phyloP scores from a whole-genome alignment of 2,888 invertebrate genomes.

The Nomada flava region DNA sequence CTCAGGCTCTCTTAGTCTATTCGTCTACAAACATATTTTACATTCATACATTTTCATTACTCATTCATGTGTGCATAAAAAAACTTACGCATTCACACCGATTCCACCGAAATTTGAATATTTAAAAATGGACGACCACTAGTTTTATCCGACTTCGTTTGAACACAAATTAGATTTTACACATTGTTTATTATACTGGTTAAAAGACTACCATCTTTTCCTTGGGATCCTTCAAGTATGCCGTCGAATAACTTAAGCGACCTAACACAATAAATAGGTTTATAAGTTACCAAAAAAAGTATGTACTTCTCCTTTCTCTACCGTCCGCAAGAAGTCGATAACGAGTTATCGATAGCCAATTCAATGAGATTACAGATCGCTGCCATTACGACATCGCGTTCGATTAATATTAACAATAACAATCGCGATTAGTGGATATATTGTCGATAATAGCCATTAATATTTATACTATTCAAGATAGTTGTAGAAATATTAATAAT shows the following conservation, averaged over 20 bases:
- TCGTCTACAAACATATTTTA: neutral
- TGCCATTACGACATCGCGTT: neutral
- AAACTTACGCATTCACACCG: conserved; percentile 16
- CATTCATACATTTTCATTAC: conserved; percentile 10
- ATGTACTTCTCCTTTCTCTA: neutral
- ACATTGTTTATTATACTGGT: neutral
- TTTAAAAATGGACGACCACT: neutral
- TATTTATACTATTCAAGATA: conserved; percentile 51
- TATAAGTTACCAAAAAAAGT: conserved; percentile 54
- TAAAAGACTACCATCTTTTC: neutral
- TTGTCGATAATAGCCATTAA: conserved; percentile 15
- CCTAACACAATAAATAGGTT: conserved; percentile 66
- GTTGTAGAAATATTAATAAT: conserved; percentile 41
- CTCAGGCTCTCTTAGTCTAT: neutral
- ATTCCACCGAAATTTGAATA: neutral
- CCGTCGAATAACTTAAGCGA: conserved; percentile 41
- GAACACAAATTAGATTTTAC: neutral
- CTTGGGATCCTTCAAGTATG: conserved; percentile 1
- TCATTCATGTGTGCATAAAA: conserved; percentile 24
- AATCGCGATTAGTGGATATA: conserved; percentile 25
- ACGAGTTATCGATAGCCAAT: conserved; percentile 13
- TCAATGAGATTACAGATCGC: conserved; percentile 33
- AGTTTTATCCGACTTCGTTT: neutral
- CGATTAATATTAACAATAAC: conserved; percentile 28
- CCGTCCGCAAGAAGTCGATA: neutral